Evolutionary conservation across 2,797 vertebrate genomes (phyloP).

Genomic region (Hippopotamyrus pictus): DNA sequence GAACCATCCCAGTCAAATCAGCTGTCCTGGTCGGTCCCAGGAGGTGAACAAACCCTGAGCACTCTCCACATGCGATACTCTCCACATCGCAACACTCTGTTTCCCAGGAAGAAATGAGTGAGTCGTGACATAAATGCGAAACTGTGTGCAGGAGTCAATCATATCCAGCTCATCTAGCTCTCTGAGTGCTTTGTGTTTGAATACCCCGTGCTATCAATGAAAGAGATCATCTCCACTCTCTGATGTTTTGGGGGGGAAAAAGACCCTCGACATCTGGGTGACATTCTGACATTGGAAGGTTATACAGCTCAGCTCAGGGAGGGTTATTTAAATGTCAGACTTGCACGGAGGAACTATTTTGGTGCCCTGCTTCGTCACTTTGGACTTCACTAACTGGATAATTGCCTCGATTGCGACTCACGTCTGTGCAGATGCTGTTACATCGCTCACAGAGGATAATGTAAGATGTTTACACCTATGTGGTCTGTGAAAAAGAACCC

Average conservation of each 20-base stretch:
- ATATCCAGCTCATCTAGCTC: not conserved
- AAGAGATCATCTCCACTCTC: not conserved
- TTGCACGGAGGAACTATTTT: not conserved
- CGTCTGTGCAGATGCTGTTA: not conserved
- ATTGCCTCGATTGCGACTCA: not conserved
- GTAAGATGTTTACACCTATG: not conserved
- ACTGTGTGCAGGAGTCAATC: not conserved
- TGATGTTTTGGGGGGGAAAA: not conserved
- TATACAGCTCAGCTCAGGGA: not conserved
- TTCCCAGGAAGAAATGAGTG: not conserved
- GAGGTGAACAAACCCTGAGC: not conserved
- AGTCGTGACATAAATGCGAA: not conserved
- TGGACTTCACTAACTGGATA: not conserved
- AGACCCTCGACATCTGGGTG: not conserved
- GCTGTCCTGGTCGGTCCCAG: not conserved
- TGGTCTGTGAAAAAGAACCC: not conserved
- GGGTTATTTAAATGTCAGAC: slow-evolving; percentile 1
- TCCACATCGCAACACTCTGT: not conserved
- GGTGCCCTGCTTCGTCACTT: not conserved
- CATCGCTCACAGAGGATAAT: not conserved
- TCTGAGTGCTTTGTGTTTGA: not conserved
- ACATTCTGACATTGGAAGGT: not conserved
- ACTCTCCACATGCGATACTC: not conserved
- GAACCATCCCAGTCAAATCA: not conserved
- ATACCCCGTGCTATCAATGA: not conserved